Percentiles rank a stretch among this genome's conserved stretches.
phyloP scores from a whole-genome alignment of 2,888 invertebrate genomes.

The Polylopha cassiicola region DNA sequence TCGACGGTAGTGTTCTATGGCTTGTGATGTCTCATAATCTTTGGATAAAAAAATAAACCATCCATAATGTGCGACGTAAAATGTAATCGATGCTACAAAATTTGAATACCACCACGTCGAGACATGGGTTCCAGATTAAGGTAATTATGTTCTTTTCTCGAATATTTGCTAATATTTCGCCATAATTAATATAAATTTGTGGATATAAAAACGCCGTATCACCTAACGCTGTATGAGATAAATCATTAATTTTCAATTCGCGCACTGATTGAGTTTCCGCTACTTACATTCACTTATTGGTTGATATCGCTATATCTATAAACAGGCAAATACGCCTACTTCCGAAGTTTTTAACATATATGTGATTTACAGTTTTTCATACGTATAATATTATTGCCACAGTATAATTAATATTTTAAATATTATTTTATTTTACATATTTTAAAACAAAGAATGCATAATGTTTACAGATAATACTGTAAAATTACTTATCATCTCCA shows the following conservation, averaged over 20 bases:
- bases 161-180: constrained; percentile 12
- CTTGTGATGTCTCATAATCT: constrained; percentile 55
- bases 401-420: too few relatives aligned
- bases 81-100: constrained; percentile 52
- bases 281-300: constrained; percentile 8
- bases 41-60: constrained; percentile 33
- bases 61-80: constrained; percentile 38
- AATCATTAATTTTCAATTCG: constrained; percentile 1
- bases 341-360: constrained; percentile 5
- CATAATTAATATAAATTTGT: neutral
- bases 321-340: constrained; percentile 21
- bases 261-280: constrained; percentile 10
- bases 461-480: too few relatives aligned
- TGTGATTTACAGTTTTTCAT: neutral
- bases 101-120: constrained; percentile 56
- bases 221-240: constrained; percentile 23
- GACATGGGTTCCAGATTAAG: constrained; percentile 73
- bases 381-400: constrained; percentile 4
- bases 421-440: too few relatives aligned
- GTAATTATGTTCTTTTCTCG: constrained; percentile 39
- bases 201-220: constrained; percentile 23
- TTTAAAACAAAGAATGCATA: too few relatives aligned
- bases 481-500: too few relatives aligned
- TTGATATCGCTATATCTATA: constrained; percentile 15
- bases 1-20: constrained; percentile 52